Evolutionary conservation across 2,888 invertebrate species (phyloP), one percentile per base, ranked within the genome.

Genomic region (Synanthedon tipuliformis): DNA sequence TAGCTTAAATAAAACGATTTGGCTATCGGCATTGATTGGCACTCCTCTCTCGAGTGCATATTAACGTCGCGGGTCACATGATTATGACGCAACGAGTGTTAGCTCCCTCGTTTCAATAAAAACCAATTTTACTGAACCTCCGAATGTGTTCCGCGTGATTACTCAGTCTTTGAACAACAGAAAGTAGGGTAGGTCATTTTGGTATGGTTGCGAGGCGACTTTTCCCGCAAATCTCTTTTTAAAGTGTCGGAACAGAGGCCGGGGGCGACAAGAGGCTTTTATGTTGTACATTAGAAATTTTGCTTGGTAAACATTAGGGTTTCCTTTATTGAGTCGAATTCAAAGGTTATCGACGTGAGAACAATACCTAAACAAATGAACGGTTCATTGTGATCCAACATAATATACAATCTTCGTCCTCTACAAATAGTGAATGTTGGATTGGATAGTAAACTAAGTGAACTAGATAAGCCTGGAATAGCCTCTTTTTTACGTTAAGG

Each of bases 181-280:
- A 50, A 18, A 27, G 15, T 40, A 51, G 45, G 50, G 62, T 69
- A 66, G 74, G 64, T 68, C 74, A 64, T 60, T 59, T 61, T 65
- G 68, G 68, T 69, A 68, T 73, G 73, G 73, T 69, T 57, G 64
- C 68, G 69, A 64, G 65, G 71, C 71, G 71, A 70, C 72, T 66
- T 66, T 64, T 68, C 76, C 73, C 80, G 81, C 74, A 66, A 82
- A 80, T 76, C 75, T 73, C 52, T 66, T 69, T 34, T 73, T 76
- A 71, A 81, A 83, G 85, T 81, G 80, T 78, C 75, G 81, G 81
- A 82, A 83, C 80, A 81, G 67, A 65, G 67, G 78, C 76, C 68
- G 65, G 62, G 68, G 71, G 77, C 74, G 73, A 75, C 73, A 77
- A 81, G 78, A 74, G 34, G 81, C 77, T 79, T 80, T 81, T 71